These are phyloP conservation scores for Sipha maydis DNA, from an alignment of 2,888 invertebrate genomes.

Conservation along the genomic window DNA sequence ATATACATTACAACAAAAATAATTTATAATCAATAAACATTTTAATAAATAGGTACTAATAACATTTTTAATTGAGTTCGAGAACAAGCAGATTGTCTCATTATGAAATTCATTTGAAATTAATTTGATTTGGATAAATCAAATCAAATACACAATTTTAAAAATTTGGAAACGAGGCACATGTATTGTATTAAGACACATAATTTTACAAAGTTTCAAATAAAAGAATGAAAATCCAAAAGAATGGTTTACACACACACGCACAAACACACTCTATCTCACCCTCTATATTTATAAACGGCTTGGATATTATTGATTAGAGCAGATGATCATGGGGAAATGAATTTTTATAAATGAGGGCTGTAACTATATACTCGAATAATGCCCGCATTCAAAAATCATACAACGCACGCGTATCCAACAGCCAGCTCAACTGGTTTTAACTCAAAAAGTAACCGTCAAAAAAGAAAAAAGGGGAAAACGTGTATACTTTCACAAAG, in stretches of 20 bases:
- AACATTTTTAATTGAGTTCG: background rate
- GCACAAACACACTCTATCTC: background rate
- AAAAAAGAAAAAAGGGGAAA: slow-evolving; percentile 35
- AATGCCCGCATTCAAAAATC: slow-evolving; percentile 42
- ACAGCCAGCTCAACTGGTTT: slow-evolving; percentile 55
- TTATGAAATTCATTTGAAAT: background rate
- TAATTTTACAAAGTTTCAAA: background rate
- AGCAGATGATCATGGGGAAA: slow-evolving; percentile 35
- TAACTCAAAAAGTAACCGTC: slow-evolving; percentile 48
- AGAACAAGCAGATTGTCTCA: background rate
- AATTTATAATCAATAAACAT: background rate
- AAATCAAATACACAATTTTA: background rate
- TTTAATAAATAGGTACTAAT: background rate
- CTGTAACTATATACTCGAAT: slow-evolving; percentile 37
- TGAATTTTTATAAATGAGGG: slow-evolving; percentile 26
- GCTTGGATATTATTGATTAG: slow-evolving; percentile 44
- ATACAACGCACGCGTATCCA: slow-evolving; percentile 1
- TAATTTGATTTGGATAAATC: background rate
- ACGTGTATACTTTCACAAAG: slow-evolving; percentile 26
- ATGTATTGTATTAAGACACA: background rate
- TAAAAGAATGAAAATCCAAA: background rate
- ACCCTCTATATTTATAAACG: background rate
- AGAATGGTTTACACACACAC: background rate
- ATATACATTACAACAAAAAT: no score
- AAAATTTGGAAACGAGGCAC: background rate